Evolutionary conservation across 2,113 vertebrate species (phyloP).

Genomic region (Pterocles burchelli): DNA sequence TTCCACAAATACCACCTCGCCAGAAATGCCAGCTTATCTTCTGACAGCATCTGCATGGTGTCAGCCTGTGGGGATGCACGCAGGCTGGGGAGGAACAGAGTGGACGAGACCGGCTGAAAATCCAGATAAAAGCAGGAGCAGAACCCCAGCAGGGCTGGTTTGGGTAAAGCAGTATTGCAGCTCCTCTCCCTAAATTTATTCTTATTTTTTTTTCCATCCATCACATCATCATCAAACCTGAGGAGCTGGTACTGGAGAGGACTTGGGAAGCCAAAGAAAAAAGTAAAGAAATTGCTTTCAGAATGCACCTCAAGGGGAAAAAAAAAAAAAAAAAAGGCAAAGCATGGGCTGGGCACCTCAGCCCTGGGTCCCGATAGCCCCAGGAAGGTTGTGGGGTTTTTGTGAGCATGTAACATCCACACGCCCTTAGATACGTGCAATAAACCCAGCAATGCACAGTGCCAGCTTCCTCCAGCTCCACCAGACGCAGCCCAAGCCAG

Average conservation of each 20-base stretch:
- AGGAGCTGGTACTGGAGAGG: neutral
- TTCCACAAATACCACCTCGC: neutral
- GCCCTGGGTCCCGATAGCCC: neutral
- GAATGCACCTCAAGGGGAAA: neutral
- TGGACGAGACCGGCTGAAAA: fast-evolving
- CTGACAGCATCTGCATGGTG: neutral
- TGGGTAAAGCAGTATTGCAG: neutral
- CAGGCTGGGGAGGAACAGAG: neutral
- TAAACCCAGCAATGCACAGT: neutral
- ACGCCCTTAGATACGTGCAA: neutral
- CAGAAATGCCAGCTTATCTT: neutral
- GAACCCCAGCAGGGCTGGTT: neutral
- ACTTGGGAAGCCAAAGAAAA: neutral
- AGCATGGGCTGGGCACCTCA: neutral
- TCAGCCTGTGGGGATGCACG: neutral
- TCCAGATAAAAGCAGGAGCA: neutral
- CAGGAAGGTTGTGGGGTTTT: neutral
- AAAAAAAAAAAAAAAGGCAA: neutral
- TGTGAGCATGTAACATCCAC: fast-evolving
- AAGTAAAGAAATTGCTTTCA: neutral
- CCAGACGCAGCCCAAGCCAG: neutral
- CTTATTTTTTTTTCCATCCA: neutral
- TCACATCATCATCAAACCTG: fast-evolving
- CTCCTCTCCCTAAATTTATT: neutral
- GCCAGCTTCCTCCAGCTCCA: neutral